These are phyloP conservation scores for Hemistola chrysoprasaria DNA, from an alignment of 2,888 invertebrate species.

Conservation along the genomic window DNA sequence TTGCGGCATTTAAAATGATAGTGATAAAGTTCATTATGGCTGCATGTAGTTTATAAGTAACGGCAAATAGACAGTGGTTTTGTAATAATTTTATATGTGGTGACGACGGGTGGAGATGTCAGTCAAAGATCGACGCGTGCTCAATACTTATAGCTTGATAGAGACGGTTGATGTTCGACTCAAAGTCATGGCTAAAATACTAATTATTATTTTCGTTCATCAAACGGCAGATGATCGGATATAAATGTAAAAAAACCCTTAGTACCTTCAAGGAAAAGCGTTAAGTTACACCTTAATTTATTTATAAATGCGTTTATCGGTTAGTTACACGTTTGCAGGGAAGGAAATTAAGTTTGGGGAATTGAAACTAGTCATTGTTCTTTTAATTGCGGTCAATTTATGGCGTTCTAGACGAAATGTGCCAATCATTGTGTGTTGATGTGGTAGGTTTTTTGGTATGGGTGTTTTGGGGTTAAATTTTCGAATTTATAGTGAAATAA, in stretches of 20 bases:
- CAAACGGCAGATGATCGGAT: constrained; percentile 23
- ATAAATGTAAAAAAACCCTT: constrained; percentile 12
- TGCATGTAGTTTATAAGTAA: constrained; percentile 12
- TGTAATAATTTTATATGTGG: constrained; percentile 62
- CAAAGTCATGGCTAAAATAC: constrained; percentile 54
- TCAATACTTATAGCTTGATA: constrained; percentile 57
- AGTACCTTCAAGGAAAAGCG: constrained; percentile 15
- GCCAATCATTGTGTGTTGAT: constrained; percentile 67
- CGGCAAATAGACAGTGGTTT: constrained; percentile 36
- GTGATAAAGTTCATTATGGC: constrained; percentile 41
- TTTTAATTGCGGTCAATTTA: constrained; percentile 80
- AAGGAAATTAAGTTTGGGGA: constrained; percentile 80
- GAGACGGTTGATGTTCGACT: constrained; percentile 39
- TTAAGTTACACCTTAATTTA: constrained; percentile 26
- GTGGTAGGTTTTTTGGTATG: constrained; percentile 20
- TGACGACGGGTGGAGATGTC: constrained; percentile 77
- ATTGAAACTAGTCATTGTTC: constrained; percentile 81
- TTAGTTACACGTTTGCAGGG: constrained; percentile 67
- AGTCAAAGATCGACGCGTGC: constrained; percentile 77
- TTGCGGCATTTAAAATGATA: constrained; percentile 11
- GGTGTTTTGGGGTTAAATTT: constrained; percentile 1
- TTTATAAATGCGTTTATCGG: constrained; percentile 47
- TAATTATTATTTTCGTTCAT: constrained; percentile 69
- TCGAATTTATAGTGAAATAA: too few relatives aligned
- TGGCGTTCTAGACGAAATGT: constrained; percentile 76